Base-by-base conservation (phyloP, 2,797 vertebrate genomes). In the Lagocephalus sceleratus region DNA sequence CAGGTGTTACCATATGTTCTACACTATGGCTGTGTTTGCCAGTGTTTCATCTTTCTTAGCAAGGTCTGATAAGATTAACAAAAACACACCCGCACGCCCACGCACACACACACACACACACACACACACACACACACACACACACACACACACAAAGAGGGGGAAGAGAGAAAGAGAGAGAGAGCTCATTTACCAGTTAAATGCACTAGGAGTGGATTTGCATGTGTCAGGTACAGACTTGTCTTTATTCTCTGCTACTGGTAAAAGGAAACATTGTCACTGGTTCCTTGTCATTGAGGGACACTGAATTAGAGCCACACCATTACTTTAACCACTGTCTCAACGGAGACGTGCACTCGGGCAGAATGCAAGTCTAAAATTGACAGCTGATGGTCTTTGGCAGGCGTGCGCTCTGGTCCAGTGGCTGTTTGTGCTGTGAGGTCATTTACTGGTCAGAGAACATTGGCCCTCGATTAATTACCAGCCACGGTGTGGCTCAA, bases 161-260 rank as follows among this genome's bases (percentile, higher is more conserved):
- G 26, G 29, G 7, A 10, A 3, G 25, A 25, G 25, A 57, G 26
- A 52, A 19, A 52, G 29, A 44, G 23, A 43, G 26, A 10, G 26
- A 45, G 21, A 46, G 14, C 65, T 84, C 23, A 89, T 90, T 89
- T 89, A 63, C 78, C 76, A 73, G 71, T 79, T 63, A 88, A 88
- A 89, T 86, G 58, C 62, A 71, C 54, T 53, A 38, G 35, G 17
- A 9, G 9, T 5, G 26, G 38, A 87, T 89, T 90, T 89, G 83
- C 87, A 88, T 89, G 59, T 60, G 65, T 50, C 46, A 60, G 57
- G 44, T 6, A 57, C 15, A 62, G 46, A 15, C 8, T 29, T 29
- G 9, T 85, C 53, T 46, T 79, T 84, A 82, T 86, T 22, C 10
- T 25, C 14, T 35, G 26, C 22, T 22, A 47, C 21, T 50, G 60